phyloP scores from a whole-genome alignment of 2,888 invertebrate species.

The Seira ritae region DNA sequence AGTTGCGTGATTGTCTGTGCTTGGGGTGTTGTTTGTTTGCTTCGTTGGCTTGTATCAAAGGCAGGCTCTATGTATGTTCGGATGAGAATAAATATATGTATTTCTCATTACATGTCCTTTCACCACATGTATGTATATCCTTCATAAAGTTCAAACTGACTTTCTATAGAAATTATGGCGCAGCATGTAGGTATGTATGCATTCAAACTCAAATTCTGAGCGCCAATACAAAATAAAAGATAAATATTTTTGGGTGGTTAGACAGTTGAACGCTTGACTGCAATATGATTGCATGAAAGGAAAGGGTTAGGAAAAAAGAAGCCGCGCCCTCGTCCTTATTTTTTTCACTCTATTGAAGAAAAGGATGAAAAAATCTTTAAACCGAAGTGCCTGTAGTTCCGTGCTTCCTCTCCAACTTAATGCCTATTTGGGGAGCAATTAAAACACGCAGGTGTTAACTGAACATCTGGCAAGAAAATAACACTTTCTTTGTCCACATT shows the following conservation, averaged over 20 bases:
- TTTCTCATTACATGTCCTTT: neutral
- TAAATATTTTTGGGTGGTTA: slow-evolving; percentile 8
- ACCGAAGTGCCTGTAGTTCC: slow-evolving; percentile 4
- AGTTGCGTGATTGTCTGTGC: slow-evolving; percentile 7
- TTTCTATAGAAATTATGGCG: too few species aligned
- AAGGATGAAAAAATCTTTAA: slow-evolving; percentile 29
- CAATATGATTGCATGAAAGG: slow-evolving; percentile 9
- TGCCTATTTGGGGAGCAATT: slow-evolving; percentile 67
- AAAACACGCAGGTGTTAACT: slow-evolving; percentile 70
- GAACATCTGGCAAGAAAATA: slow-evolving; percentile 51
- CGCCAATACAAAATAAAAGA: neutral
- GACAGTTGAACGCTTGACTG: slow-evolving; percentile 11
- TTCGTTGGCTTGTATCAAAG: neutral
- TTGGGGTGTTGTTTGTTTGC: neutral
- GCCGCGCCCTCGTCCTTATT: slow-evolving; percentile 47
- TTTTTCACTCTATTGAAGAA: slow-evolving; percentile 39
- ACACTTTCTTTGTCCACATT: slow-evolving; percentile 50
- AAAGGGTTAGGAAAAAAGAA: slow-evolving; percentile 14
- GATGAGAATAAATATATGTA: neutral
- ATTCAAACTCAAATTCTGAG: slow-evolving; percentile 6
- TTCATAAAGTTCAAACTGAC: neutral
- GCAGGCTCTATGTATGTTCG: neutral
- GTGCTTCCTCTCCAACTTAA: slow-evolving; percentile 39
- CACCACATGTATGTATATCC: neutral
- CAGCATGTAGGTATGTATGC: neutral